Percentiles rank a stretch among this genome's conserved stretches.
Evolutionary conservation across 2,888 invertebrate species (phyloP).

Genomic region (Ectemnius continuus): DNA sequence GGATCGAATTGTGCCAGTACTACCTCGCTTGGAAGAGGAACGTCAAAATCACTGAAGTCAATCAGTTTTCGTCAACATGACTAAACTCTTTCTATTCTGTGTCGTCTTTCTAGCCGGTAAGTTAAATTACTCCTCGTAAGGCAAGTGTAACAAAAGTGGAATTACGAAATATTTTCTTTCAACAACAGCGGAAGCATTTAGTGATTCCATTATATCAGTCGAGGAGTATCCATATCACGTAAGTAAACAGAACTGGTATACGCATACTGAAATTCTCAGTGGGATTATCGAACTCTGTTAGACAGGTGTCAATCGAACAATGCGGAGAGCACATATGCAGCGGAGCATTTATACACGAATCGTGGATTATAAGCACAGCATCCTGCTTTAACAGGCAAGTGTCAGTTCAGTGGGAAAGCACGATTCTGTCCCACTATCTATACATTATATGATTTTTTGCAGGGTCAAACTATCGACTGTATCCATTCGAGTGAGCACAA

Average conservation of each 20-base stretch:
- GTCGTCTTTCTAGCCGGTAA: slow-evolving; percentile 33
- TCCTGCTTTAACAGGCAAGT: slow-evolving; percentile 58
- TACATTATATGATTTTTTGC: slow-evolving; percentile 30
- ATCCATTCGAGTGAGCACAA: slow-evolving; percentile 37
- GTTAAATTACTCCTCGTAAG: slow-evolving; percentile 13
- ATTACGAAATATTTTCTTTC: no score
- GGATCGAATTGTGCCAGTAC: background rate
- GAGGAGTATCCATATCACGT: slow-evolving; percentile 54
- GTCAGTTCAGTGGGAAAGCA: background rate
- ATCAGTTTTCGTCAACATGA: slow-evolving; percentile 32
- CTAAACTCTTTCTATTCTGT: slow-evolving; percentile 21
- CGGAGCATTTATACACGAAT: slow-evolving; percentile 65
- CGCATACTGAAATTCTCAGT: background rate
- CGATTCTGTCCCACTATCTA: background rate
- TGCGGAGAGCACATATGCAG: slow-evolving; percentile 63
- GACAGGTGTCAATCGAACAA: slow-evolving; percentile 63
- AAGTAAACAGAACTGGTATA: slow-evolving; percentile 23
- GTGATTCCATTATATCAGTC: slow-evolving; percentile 22
- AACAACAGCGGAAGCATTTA: no score
- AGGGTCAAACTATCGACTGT: slow-evolving; percentile 17
- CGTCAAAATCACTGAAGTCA: background rate
- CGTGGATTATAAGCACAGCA: slow-evolving; percentile 66
- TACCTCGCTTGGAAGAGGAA: slow-evolving; percentile 6
- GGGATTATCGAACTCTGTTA: background rate
- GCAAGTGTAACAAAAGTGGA: no score